Evolutionary conservation across 2,888 invertebrate genomes (phyloP), one percentile per base, ranked within the genome.

Genomic region (Pheosia tremula): DNA sequence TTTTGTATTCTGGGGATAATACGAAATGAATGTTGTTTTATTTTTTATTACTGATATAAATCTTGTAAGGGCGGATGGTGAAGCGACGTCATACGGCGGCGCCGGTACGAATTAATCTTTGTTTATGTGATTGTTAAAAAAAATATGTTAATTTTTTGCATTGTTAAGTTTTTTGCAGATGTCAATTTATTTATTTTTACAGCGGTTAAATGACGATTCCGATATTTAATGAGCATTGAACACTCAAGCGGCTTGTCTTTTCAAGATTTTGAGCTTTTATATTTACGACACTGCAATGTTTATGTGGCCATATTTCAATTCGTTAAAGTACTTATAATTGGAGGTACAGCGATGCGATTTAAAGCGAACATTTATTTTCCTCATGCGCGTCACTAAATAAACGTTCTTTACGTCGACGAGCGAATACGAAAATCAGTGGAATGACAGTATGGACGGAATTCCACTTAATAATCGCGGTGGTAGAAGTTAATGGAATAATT

Each of bases 401-500:
- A 61, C 43, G 52, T 67, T 59, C 58, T 66, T 67, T 58, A 60
- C 61, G 60, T 66, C 41, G 39, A 57, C 55, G 7, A 60, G 54
- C 43, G 61, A 37, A 56, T 63, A 63, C 66, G 62, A 66, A 74
- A 74, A 76, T 73, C 78, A 77, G 71, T 73, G 80, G 75, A 69
- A 75, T 80, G 79, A 69, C 67, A 78, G 79, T 82, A 82, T 79
- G 80, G 81, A 81, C 79, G 86, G 86, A 86, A 88, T 89, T 87
- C 86, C 78, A 82, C 74, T 75, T 84, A 85, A 89, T 90, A 90
- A 91, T 89, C 90, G 86, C 87, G 80, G 83, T 81, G 85, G 89
- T 85, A 85, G 83, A 89, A 88, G 89, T 88, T 92, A 92, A 92
- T 91, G 90, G 87, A 91, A 91, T 91, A 90, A 92, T 92, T 92